These are phyloP conservation scores for Glyphotaelius pellucidus DNA, from an alignment of 2,888 invertebrate genomes.

Conservation along the genomic window DNA sequence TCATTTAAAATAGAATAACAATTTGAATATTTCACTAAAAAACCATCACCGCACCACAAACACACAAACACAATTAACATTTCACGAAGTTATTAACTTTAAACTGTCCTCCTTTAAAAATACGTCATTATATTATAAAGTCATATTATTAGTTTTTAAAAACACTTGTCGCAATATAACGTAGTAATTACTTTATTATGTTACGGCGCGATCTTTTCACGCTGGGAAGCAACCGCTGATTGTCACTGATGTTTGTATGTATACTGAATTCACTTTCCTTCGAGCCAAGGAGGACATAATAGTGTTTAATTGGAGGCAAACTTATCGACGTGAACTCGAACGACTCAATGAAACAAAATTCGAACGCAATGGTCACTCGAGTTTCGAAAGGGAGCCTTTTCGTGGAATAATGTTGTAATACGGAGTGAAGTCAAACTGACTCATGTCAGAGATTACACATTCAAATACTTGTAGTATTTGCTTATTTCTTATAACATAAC, in stretches of 20 bases:
- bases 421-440: slow-evolving; percentile 22
- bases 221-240: background rate
- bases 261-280: background rate
- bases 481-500: slow-evolving; percentile 6
- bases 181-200: background rate
- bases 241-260: background rate
- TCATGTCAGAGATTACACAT: slow-evolving; percentile 43
- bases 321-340: slow-evolving; percentile 11
- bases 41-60: slow-evolving; percentile 3
- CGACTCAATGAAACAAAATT: slow-evolving; percentile 21
- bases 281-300: background rate
- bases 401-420: slow-evolving; percentile 48
- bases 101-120: background rate
- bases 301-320: background rate
- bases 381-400: slow-evolving; percentile 37
- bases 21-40: background rate
- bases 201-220: background rate
- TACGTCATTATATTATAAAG: background rate
- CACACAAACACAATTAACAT: background rate
- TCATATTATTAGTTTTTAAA: background rate
- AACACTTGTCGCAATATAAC: background rate
- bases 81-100: slow-evolving; percentile 3
- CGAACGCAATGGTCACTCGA: background rate
- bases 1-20: slow-evolving; percentile 27
- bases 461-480: slow-evolving; percentile 39